Percentiles rank a stretch among this genome's conserved stretches.
These are phyloP conservation scores for Calameuta filiformis DNA, from an alignment of 2,888 invertebrate species.

Conservation along the genomic window DNA sequence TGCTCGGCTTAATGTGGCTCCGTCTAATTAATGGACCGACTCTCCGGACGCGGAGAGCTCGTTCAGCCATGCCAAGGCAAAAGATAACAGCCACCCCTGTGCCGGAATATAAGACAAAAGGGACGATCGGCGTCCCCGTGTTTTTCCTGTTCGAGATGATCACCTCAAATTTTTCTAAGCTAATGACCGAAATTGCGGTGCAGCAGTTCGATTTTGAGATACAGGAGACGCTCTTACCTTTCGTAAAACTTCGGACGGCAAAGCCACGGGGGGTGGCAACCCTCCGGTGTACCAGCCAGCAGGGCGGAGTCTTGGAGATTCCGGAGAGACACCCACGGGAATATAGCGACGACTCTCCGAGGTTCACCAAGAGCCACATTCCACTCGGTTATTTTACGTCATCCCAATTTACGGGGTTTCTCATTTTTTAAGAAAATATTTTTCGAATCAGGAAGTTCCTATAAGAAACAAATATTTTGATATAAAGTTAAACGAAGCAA, in stretches of 20 bases:
- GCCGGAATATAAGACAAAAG: constrained; percentile 3
- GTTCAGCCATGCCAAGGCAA: constrained; percentile 44
- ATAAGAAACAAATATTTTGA: background rate
- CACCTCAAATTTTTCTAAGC: background rate
- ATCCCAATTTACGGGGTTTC: background rate
- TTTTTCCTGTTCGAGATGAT: constrained; percentile 1
- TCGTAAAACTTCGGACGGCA: background rate
- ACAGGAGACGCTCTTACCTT: background rate
- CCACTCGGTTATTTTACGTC: background rate
- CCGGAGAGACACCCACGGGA: constrained; percentile 17
- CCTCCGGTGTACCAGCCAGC: constrained; percentile 54
- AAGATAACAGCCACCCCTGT: constrained; percentile 51
- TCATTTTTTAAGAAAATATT: background rate
- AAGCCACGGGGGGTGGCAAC: constrained; percentile 51
- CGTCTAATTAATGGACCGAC: constrained; percentile 66
- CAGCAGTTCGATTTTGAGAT: constrained; percentile 17
- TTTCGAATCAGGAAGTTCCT: background rate
- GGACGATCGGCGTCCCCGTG: constrained; percentile 10
- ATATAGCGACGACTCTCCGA: constrained; percentile 50
- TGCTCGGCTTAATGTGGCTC: constrained; percentile 64
- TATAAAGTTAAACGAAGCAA: background rate
- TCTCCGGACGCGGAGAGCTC: constrained; percentile 50
- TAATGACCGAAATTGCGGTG: background rate
- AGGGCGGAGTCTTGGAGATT: constrained; percentile 60
- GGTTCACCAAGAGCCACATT: constrained; percentile 39